Percentiles rank a stretch among this genome's conserved stretches.
These are phyloP conservation scores for Poeciliopsis turneri DNA, from an alignment of 2,797 vertebrate genomes.

Conservation along the genomic window DNA sequence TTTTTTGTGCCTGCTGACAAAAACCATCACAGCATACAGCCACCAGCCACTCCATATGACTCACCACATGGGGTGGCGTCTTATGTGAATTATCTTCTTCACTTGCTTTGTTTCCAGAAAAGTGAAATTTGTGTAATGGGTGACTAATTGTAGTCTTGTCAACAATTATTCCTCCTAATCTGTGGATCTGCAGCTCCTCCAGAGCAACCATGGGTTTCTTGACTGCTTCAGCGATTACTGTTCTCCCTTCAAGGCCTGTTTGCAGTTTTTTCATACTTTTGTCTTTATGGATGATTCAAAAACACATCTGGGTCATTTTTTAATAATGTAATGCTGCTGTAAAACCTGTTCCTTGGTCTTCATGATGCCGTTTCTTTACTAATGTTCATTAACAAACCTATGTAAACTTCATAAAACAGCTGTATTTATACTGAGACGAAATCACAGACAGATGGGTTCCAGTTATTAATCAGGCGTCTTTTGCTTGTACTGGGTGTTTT, in stretches of 20 bases:
- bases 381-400: neutral
- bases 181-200: neutral
- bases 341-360: neutral
- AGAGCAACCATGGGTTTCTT: neutral
- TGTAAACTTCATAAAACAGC: neutral
- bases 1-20: neutral
- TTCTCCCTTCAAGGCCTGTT: neutral
- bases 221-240: neutral
- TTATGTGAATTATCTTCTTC: neutral
- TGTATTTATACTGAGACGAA: neutral
- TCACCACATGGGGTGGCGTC: neutral
- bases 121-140: neutral
- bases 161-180: neutral
- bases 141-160: neutral
- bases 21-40: neutral
- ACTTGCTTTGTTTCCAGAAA: neutral
- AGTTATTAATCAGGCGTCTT: neutral
- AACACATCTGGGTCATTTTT: neutral
- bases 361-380: neutral
- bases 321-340: neutral
- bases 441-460: neutral
- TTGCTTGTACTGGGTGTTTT: neutral
- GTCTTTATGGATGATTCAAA: neutral
- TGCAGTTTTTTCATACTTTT: neutral
- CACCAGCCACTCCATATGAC: neutral